Base-by-base conservation (phyloP, 2,888 invertebrate genomes). In the Rhabditophanes sp. region DNA sequence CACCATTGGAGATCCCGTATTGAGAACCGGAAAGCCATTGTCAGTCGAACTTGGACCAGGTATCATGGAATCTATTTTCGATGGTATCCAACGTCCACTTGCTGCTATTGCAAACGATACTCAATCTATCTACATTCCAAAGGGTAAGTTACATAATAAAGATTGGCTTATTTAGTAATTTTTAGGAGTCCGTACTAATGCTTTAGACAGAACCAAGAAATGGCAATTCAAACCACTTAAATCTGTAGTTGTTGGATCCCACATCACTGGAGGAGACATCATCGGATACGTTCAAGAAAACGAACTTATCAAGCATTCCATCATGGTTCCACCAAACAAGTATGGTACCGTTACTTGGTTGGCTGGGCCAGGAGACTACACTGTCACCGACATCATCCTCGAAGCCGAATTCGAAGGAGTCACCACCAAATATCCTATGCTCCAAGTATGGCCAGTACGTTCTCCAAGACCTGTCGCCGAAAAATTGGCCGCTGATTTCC, bases 381-480 rank as follows among this genome's bases (percentile, higher is more conserved):
- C 78, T 48, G 82, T 88, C 51, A 80, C 80, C 56, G 96, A 96
- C 69, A 72, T 82, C n/a, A 78, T 99, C 35, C 72, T 99, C 64
- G 93, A 96, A 73, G 85, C 87, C 1, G 96, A 99, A 70, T 99
- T 96, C 72, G 88, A 93, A 69, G 90, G 90, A 12, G 82, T 88
- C 68, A 78, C 77, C 65, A 77, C 79, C 40, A 77, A 82, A 67
- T 87, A 78, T 73, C 79, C 77, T 43, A 96, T 99, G 93, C 74
- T 96, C 71, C 96, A 99, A 74, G 83, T 96, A 46, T 99, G 96
- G 96, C 96, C 96, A 5, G 96, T 99, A 55, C 80, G 96, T 67
- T 85, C 87, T 69, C 85, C 90, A 41, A 75, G 96, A 48, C 96
- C 96, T 23, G 79, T 79, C 41, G 82, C 87, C 12, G 96, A 99